Base-by-base conservation (phyloP, 2,113 vertebrate species). In the Pogonocichla stellata region DNA sequence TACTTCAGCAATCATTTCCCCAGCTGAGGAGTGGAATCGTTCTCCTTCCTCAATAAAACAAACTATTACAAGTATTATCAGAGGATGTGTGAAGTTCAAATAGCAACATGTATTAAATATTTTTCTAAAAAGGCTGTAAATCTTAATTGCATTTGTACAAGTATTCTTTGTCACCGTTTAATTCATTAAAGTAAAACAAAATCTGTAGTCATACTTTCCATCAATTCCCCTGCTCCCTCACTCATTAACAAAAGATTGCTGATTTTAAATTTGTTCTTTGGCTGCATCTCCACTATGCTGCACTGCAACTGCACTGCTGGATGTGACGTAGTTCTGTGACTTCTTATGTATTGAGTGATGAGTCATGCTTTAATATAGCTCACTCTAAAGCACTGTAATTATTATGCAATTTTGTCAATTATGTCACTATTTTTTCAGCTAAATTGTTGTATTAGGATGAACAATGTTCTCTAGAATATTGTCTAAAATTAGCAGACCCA, bases 281-380 rank as follows among this genome's bases (percentile, higher is more conserved):
- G 67, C 45, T 95, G 17, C 14, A 86, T 56, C 58, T 57, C 51
- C 22, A 29, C 36, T 60, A 5, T 23, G n/a, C 51, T 86, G 72
- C 54, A 74, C 67, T 57, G 60, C 67, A 70, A 79, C 53, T 48
- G 61, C 65, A 69, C 82, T 89, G 82, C 58, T 91, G 92, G 60
- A 86, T 83, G 84, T 95, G 82, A 95, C 56, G 67, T 96, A 81
- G 31, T 65, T 73, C 86, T 86, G 47, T 79, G 73, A 45, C 75
- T 90, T 86, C 64, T 73, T 87, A 34, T 62, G 72, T 86, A 75
- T 42, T 84, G 84, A 87, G 74, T 90, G 96, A 95, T 95, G 77
- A 93, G 60, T 93, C 65, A 91, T 62, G 23, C 80, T 75, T 92
- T 77, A 91, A 92, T 75, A 58, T 69, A 94, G 40, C 53, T 77